Evolutionary conservation across 2,888 invertebrate genomes (phyloP).

Genomic region (Luperina testacea): DNA sequence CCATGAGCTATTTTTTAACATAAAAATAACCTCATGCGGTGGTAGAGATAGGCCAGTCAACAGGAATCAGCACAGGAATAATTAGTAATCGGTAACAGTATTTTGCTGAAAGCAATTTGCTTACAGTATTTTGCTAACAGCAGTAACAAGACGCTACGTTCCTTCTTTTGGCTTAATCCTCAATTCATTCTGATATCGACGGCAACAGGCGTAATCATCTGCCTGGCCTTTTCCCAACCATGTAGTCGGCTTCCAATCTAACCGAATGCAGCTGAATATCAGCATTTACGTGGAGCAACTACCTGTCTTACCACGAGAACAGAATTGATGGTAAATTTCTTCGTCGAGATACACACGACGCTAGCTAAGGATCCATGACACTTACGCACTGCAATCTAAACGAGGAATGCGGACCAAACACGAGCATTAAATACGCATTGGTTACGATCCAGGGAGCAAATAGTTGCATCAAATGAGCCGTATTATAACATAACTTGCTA

Average conservation of each 20-base stretch:
- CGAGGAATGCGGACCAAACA: slow-evolving; percentile 59
- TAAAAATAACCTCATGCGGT: neutral
- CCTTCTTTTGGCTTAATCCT: neutral
- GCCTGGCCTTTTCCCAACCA: neutral
- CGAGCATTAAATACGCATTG: slow-evolving; percentile 68
- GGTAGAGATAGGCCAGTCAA: neutral
- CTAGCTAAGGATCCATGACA: slow-evolving; percentile 34
- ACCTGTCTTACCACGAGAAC: neutral
- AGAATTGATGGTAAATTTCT: neutral
- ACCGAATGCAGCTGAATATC: neutral
- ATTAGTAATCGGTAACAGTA: neutral
- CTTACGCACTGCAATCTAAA: slow-evolving; percentile 41
- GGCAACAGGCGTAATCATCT: neutral
- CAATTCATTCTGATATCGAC: neutral
- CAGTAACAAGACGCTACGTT: neutral
- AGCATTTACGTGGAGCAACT: neutral
- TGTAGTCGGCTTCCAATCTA: neutral
- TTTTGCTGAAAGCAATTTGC: neutral
- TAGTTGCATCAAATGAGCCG: slow-evolving; percentile 58
- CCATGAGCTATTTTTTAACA: neutral
- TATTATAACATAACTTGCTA: slow-evolving; percentile 50
- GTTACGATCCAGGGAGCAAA: slow-evolving; percentile 65
- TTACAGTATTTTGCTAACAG: neutral
- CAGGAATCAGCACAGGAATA: neutral
- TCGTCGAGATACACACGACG: neutral